A percentile compares a stretch with the other conserved stretches of the same genome.
Conservation (phyloP, 2,797 vertebrate species). For the Austrolebias charrua region DNA sequence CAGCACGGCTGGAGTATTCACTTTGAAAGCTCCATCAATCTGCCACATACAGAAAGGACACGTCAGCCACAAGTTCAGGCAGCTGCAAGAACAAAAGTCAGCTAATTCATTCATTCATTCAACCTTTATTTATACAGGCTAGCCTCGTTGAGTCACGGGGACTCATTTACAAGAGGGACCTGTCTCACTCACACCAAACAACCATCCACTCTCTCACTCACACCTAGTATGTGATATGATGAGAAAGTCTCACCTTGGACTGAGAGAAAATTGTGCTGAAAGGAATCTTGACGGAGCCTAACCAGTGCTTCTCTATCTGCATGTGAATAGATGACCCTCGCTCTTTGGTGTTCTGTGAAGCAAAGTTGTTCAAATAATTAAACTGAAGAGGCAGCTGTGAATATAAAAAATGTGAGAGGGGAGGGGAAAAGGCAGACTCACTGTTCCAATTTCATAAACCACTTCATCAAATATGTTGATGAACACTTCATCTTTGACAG, state of each 20-base stretch:
- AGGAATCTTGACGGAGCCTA: slow-evolving; percentile 93
- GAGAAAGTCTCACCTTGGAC: slow-evolving; percentile 77
- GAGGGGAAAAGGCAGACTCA: slow-evolving; percentile 54
- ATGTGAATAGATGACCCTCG: slow-evolving; percentile 82
- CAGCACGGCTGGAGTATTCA: slow-evolving; percentile 89
- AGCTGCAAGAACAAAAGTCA: background rate
- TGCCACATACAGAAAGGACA: slow-evolving; percentile 42
- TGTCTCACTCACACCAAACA: too few species aligned
- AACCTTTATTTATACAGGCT: too few species aligned
- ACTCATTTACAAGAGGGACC: too few species aligned
- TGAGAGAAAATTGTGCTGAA: slow-evolving; percentile 97
- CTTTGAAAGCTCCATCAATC: slow-evolving; percentile 96
- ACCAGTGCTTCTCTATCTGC: slow-evolving; percentile 88
- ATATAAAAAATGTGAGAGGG: background rate
- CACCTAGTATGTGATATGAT: too few species aligned
- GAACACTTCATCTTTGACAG: slow-evolving; percentile 92
- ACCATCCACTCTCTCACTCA: too few species aligned
- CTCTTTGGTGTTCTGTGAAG: slow-evolving; percentile 83
- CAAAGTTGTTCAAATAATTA: background rate
- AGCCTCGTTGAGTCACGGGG: too few species aligned
- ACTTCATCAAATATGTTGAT: slow-evolving; percentile 97
- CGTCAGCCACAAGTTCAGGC: background rate
- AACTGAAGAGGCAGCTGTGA: background rate
- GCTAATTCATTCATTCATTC: too few species aligned
- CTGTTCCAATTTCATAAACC: slow-evolving; percentile 84